Conservation (phyloP, 2,888 invertebrate species). For the Alcis repandata region DNA sequence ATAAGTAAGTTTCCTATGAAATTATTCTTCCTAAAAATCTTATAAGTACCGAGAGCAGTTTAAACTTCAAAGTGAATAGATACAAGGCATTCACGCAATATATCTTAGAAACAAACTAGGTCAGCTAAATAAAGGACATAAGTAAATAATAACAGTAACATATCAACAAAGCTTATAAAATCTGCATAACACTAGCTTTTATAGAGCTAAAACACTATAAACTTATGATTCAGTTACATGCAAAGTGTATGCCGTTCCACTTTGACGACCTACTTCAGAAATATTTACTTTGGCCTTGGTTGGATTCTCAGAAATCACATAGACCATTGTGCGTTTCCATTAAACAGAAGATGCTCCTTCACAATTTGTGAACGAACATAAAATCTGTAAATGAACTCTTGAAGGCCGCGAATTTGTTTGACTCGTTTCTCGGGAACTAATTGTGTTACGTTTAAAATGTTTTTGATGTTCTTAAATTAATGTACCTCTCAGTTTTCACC, state of each 20-base stretch:
- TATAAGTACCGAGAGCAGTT: not conserved
- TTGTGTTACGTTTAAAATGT: constrained; percentile 16
- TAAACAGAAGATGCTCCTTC: constrained; percentile 40
- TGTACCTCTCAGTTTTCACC: constrained; percentile 48
- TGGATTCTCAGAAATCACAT: constrained; percentile 63
- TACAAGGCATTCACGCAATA: not conserved
- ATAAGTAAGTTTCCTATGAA: not conserved
- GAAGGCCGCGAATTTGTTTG: constrained; percentile 22
- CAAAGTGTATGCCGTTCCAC: constrained; percentile 61
- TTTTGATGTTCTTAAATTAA: constrained; percentile 20
- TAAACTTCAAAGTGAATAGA: not conserved
- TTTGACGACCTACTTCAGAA: constrained; percentile 69
- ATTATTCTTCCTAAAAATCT: no score
- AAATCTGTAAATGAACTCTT: constrained; percentile 27
- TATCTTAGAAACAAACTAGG: constrained; percentile 13
- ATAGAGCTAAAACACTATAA: constrained; percentile 20
- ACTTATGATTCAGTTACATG: constrained; percentile 61
- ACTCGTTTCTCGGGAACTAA: constrained; percentile 18
- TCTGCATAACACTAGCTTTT: constrained; percentile 28
- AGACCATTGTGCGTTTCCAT: constrained; percentile 52
- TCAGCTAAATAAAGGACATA: constrained; percentile 15
- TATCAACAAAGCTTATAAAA: constrained; percentile 18
- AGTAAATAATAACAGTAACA: constrained; percentile 4
- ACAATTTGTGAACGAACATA: constrained; percentile 35
- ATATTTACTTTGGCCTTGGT: constrained; percentile 66